Evolutionary conservation across 2,888 invertebrate species (phyloP), one percentile per base, ranked within the genome.

Genomic region (Copidosoma aretas): DNA sequence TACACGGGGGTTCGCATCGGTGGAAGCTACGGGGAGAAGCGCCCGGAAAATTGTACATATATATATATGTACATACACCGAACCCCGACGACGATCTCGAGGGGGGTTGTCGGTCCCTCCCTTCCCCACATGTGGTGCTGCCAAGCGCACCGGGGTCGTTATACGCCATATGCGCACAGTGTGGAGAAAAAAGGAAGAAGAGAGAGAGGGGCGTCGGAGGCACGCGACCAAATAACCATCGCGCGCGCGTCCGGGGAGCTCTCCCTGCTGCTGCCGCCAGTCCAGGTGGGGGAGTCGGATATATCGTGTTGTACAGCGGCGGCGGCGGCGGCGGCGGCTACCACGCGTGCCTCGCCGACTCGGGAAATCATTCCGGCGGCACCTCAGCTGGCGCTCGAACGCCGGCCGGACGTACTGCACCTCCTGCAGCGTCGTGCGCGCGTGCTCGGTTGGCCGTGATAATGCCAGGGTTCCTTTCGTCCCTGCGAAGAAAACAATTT

Each of bases 261-360:
- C n/a, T n/a, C 15, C 49, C 32, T 21, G 62, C n/a, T n/a, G n/a
- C n/a, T 58, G 74, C 73, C 77, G 78, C 78, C 68, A 61, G 75
- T 25, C 53, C 32, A 10, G 15, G 12, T 25, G 46, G 39, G 22
- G 57, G 58, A 32, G 58, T 58, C 52, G 58, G 67, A 63, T 43
- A 51, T 24, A 58, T 15, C 2, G 17, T 12, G 21, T n/a, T 54
- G 21, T 24, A 10, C 15, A 3, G 22, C 64, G 25, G 32, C 46
- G 41, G 15, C n/a, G 24, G 14, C 10, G n/a, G 43, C 41, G 8
- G 52, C 52, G 24, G 17, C 60, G 0, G 14, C 10, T 75, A 73
- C 74, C 77, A 78, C 73, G 17, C 71, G 46, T 73, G 79, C 79
- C 78, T 76, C 76, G 75, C 57, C 79, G 80, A 75, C 57, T 75